A percentile compares a stretch with the other conserved stretches of the same genome.
Conservation (phyloP, 2,888 invertebrate genomes). For the Diploptera punctata region DNA sequence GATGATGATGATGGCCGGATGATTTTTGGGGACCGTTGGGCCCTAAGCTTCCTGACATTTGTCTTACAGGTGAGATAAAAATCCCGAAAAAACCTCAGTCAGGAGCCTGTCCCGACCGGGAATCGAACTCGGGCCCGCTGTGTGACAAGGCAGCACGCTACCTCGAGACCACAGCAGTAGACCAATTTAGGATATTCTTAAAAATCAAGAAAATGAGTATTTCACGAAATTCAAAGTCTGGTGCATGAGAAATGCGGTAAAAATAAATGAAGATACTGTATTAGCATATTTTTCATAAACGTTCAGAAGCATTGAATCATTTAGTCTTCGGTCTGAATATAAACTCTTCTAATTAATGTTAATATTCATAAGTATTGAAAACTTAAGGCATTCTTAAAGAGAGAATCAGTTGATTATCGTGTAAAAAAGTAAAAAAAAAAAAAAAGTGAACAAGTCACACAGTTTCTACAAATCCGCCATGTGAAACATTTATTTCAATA, state of each 20-base stretch:
- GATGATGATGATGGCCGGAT: background rate
- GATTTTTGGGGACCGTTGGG: too few species aligned
- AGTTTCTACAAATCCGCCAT: background rate
- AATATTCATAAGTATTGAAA: background rate
- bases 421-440: background rate
- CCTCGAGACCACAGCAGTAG: too few species aligned
- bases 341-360: background rate
- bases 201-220: background rate
- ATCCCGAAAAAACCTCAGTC: too few species aligned
- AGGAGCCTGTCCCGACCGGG: too few species aligned
- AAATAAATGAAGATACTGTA: background rate
- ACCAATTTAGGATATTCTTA: too few species aligned
- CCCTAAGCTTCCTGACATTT: too few species aligned
- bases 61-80: too few species aligned
- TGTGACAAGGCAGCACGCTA: too few species aligned
- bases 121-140: too few species aligned
- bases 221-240: background rate
- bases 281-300: background rate
- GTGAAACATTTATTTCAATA: background rate
- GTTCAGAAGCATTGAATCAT: background rate
- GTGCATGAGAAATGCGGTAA: background rate
- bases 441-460: background rate
- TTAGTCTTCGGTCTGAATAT: background rate
- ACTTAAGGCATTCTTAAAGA: background rate
- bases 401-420: background rate